These are phyloP conservation scores for Phenacoccus solenopsis DNA, from an alignment of 1,140 invertebrate species.

Conservation along the genomic window DNA sequence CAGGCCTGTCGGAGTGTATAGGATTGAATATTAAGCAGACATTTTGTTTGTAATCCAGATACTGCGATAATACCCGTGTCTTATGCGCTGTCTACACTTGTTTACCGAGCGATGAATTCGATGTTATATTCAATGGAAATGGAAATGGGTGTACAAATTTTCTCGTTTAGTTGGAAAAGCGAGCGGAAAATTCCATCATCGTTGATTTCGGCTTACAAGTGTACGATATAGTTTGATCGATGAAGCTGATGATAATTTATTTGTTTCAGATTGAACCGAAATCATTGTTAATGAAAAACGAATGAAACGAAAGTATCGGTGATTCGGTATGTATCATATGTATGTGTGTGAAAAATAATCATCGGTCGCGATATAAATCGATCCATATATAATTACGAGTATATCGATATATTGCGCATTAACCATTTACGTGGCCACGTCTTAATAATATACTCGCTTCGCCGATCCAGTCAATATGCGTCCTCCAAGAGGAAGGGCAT, in stretches of 20 bases:
- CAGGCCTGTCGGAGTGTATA: neutral
- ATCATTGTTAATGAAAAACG: too few species aligned
- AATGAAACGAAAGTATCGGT: too few species aligned
- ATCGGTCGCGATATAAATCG: too few species aligned
- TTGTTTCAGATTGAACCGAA: too few species aligned
- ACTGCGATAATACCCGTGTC: conserved; percentile 6
- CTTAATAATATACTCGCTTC: neutral
- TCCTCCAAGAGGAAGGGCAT: conserved; percentile 4
- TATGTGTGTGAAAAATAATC: too few species aligned
- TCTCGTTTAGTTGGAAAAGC: neutral
- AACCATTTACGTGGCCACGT: neutral
- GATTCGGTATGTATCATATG: too few species aligned
- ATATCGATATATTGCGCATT: conserved; percentile 1
- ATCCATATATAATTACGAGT: too few species aligned
- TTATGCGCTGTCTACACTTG: conserved; percentile 7
- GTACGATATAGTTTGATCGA: too few species aligned
- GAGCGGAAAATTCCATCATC: neutral
- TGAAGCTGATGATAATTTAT: too few species aligned
- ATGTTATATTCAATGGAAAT: neutral
- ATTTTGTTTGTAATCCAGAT: conserved; percentile 12
- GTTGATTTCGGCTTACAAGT: neutral
- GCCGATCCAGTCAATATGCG: neutral
- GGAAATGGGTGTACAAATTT: neutral
- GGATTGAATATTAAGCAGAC: conserved; percentile 14
- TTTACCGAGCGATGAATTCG: neutral